Evolutionary conservation across 2,113 vertebrate species (phyloP).

Genomic region (Crotalus horridus): DNA sequence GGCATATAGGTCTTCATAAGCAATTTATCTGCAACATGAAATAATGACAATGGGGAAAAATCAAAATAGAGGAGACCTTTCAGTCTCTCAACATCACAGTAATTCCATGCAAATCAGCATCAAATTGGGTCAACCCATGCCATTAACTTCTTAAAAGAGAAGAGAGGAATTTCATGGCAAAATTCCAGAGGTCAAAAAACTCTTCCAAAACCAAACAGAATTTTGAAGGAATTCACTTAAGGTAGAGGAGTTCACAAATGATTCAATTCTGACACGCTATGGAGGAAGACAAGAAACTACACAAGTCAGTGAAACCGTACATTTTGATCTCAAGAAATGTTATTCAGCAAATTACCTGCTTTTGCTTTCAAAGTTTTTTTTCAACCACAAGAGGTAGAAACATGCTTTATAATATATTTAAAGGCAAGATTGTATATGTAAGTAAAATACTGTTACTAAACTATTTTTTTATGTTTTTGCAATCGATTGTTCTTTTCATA

Average conservation of each 20-base stretch:
- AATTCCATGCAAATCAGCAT: background rate
- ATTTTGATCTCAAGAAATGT: background rate
- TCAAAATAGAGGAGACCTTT: slow-evolving; percentile 22
- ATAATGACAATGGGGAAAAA: slow-evolving; percentile 34
- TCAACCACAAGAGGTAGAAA: background rate
- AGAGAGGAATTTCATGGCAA: background rate
- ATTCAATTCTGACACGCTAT: background rate
- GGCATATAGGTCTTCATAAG: background rate
- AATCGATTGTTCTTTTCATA: background rate
- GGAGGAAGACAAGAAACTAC: background rate
- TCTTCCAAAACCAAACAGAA: background rate
- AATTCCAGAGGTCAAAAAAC: background rate
- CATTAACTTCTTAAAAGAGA: background rate
- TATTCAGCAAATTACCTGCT: background rate
- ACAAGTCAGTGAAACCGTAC: background rate
- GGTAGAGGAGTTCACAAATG: slow-evolving; percentile 11
- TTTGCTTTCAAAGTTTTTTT: background rate
- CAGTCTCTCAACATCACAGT: background rate
- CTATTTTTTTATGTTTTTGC: background rate
- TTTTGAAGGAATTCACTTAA: background rate
- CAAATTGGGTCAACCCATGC: background rate
- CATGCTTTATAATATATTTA: background rate
- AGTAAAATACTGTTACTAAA: background rate
- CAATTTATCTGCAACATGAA: background rate
- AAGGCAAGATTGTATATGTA: background rate